Evolutionary conservation across 2,797 vertebrate species (phyloP).

Genomic region (Eupleurogrammus muticus): DNA sequence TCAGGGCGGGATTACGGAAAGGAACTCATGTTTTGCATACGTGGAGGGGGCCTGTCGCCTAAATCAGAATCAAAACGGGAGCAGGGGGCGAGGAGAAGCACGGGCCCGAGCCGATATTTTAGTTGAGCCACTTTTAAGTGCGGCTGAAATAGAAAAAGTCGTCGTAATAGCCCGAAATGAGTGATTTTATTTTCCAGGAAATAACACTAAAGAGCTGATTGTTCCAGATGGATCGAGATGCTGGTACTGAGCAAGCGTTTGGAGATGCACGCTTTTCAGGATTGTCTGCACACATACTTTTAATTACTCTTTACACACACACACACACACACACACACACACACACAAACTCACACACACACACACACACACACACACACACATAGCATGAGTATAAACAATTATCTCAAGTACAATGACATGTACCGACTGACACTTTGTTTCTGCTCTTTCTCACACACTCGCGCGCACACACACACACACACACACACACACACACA

Average conservation of each 20-base stretch:
- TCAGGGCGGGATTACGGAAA: constrained; percentile 61
- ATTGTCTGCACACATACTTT: too few relatives aligned
- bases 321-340: neutral
- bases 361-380: too few relatives aligned
- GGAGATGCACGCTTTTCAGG: too few relatives aligned
- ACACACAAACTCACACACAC: too few relatives aligned
- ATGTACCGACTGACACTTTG: constrained; percentile 42
- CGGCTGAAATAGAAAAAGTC: constrained; percentile 22
- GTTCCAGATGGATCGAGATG: neutral
- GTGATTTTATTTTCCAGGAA: neutral
- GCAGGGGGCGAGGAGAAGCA: constrained; percentile 21
- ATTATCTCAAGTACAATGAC: constrained; percentile 11
- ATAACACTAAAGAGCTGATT: neutral
- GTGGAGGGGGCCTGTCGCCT: constrained; percentile 59
- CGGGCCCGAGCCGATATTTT: constrained; percentile 37
- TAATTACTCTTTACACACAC: neutral
- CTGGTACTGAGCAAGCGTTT: too few relatives aligned
- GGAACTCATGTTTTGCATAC: constrained; percentile 59
- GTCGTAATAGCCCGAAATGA: neutral
- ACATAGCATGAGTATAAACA: neutral
- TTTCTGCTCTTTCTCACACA: constrained; percentile 25
- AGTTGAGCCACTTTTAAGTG: constrained; percentile 24
- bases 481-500: too few relatives aligned
- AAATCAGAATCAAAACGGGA: constrained; percentile 69
- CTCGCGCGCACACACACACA: too few relatives aligned